Conservation (phyloP, 2,797 vertebrate genomes). For the Pteropus rufus region DNA sequence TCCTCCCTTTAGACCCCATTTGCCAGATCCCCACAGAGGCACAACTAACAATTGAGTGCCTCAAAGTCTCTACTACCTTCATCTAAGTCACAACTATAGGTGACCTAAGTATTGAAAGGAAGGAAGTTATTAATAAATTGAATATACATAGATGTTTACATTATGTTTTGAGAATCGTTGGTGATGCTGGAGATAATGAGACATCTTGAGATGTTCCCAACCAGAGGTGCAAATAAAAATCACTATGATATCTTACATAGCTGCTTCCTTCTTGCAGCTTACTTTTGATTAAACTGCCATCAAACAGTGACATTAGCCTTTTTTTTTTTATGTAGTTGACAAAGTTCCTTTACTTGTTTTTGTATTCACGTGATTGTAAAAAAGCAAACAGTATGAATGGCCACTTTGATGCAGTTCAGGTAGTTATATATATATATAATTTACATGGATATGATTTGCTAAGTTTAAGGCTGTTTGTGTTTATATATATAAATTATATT, state of each 20-base stretch:
- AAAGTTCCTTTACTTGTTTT: too few species aligned
- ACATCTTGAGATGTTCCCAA: not conserved
- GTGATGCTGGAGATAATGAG: constrained; percentile 5
- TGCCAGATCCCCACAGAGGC: not conserved
- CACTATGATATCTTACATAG: not conserved
- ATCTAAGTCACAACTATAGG: not conserved
- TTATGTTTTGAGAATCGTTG: not conserved
- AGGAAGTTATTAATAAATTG: not conserved
- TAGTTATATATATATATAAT: not conserved
- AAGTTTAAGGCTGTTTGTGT: not conserved
- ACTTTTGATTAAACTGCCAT: not conserved
- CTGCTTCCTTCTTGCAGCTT: not conserved
- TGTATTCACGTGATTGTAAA: too few species aligned
- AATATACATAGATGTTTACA: not conserved
- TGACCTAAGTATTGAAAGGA: not conserved
- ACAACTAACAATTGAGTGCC: not conserved
- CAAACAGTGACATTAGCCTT: not conserved
- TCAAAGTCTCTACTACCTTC: not conserved
- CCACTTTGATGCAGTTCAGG: too few species aligned
- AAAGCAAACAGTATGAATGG: too few species aligned
- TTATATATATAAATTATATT: not conserved
- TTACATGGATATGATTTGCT: not conserved
- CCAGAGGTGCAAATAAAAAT: not conserved
- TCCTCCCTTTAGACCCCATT: not conserved
- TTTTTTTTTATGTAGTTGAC: too few species aligned